phyloP scores from a whole-genome alignment of 2,797 vertebrate species.

The Squalus acanthias region DNA sequence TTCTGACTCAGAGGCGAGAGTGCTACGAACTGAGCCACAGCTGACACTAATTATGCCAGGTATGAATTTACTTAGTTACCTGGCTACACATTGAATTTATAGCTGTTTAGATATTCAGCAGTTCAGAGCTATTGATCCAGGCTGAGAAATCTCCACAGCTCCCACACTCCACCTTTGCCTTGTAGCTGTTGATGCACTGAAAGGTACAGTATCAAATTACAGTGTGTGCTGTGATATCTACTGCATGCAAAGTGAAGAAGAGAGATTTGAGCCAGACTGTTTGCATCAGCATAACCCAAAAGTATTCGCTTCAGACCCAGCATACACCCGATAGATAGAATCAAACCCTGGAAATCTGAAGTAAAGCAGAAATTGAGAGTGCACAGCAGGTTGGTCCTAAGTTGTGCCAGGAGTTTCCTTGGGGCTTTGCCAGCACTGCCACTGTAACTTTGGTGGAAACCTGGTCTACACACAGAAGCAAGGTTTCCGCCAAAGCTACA shows the following conservation, averaged over 20 bases:
- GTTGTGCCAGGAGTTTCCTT: neutral
- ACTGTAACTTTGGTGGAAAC: neutral
- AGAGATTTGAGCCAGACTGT: neutral
- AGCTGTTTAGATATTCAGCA: neutral
- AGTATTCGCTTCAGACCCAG: neutral
- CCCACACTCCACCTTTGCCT: neutral
- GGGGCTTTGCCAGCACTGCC: neutral
- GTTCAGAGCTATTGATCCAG: neutral
- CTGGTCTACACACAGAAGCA: neutral
- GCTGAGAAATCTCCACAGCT: neutral
- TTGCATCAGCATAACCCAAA: neutral
- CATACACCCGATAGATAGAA: neutral
- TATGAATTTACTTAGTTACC: neutral
- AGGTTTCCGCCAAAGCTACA: neutral
- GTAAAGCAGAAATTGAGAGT: neutral
- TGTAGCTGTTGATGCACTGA: neutral
- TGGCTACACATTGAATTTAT: neutral
- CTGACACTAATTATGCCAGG: neutral
- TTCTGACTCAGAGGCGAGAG: neutral
- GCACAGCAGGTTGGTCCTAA: neutral
- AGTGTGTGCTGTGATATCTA: neutral
- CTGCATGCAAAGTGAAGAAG: neutral
- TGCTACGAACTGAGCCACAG: neutral
- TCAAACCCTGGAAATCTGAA: neutral
- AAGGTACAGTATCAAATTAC: neutral